A percentile compares a stretch with the other conserved stretches of the same genome.
Evolutionary conservation across 2,888 invertebrate genomes (phyloP).

Genomic region (Sminthurinus aureus): DNA sequence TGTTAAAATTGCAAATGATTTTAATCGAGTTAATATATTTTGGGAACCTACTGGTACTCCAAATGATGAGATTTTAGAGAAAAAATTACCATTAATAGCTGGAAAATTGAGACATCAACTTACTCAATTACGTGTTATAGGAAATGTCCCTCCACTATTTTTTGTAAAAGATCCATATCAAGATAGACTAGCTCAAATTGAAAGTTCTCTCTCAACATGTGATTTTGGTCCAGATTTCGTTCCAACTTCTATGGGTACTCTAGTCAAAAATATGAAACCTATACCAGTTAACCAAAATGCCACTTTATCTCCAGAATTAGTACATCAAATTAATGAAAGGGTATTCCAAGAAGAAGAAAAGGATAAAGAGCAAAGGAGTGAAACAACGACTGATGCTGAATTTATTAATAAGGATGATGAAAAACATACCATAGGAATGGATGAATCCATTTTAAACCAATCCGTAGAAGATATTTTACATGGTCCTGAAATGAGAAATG

Average conservation of each 20-base stretch:
- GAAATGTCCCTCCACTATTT: slow-evolving; percentile 75
- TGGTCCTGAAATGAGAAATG: slow-evolving; percentile 70
- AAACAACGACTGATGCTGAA: slow-evolving; percentile 16
- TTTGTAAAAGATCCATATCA: slow-evolving; percentile 77
- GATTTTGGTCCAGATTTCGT: slow-evolving; percentile 75
- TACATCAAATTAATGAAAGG: not conserved
- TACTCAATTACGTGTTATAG: slow-evolving; percentile 76
- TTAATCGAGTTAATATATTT: slow-evolving; percentile 73
- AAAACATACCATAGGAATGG: not conserved
- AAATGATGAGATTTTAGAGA: slow-evolving; percentile 67
- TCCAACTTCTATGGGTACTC: slow-evolving; percentile 63
- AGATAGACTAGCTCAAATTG: slow-evolving; percentile 69
- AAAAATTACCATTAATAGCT: slow-evolving; percentile 67
- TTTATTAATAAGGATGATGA: not conserved
- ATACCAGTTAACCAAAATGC: not conserved
- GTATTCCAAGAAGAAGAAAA: not conserved
- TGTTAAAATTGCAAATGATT: slow-evolving; percentile 73
- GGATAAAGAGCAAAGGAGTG: not conserved
- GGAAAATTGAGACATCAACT: slow-evolving; percentile 75
- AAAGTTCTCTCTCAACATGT: slow-evolving; percentile 69
- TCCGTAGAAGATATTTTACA: slow-evolving; percentile 25
- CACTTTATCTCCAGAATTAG: slow-evolving; percentile 1
- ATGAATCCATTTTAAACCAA: slow-evolving; percentile 23
- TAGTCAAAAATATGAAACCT: slow-evolving; percentile 10
- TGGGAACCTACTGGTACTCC: slow-evolving; percentile 67